These are phyloP conservation scores for Otocyon megalotis DNA, from an alignment of 2,113 vertebrate genomes.

Conservation along the genomic window DNA sequence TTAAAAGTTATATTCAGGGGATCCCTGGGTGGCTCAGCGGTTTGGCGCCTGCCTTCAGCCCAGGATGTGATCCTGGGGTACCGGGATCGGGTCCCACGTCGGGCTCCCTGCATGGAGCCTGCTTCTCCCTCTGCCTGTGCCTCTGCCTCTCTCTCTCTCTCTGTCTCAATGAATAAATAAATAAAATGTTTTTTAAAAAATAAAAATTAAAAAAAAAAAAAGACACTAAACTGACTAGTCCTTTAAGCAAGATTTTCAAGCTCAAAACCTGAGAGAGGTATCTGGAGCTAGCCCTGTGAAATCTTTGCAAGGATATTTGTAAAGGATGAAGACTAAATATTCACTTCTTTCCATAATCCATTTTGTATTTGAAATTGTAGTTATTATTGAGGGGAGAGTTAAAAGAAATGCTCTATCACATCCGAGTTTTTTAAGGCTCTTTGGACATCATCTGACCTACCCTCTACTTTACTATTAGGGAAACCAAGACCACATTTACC, in stretches of 20 bases:
- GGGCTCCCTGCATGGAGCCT: too few relatives aligned
- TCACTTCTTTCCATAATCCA: not conserved
- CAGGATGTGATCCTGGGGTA: too few relatives aligned
- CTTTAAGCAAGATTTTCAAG: not conserved
- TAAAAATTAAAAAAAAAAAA: too few relatives aligned
- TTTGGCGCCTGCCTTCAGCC: too few relatives aligned
- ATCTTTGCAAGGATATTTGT: not conserved
- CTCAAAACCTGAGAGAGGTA: not conserved
- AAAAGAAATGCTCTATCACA: not conserved
- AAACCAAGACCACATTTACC: not conserved
- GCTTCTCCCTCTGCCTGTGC: too few relatives aligned
- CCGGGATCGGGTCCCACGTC: too few relatives aligned
- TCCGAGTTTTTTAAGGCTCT: not conserved
- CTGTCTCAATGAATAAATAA: too few relatives aligned
- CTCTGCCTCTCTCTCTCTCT: too few relatives aligned
- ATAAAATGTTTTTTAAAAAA: too few relatives aligned
- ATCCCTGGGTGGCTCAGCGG: too few relatives aligned
- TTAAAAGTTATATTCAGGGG: too few relatives aligned
- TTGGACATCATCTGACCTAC: not conserved
- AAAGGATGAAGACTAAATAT: not conserved
- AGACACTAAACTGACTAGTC: too few relatives aligned
- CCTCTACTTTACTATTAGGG: not conserved
- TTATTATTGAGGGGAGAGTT: not conserved
- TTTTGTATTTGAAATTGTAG: not conserved
- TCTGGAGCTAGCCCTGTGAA: not conserved